These are phyloP conservation scores for Sandelia bainsii DNA, from an alignment of 2,797 vertebrate genomes.

Conservation along the genomic window DNA sequence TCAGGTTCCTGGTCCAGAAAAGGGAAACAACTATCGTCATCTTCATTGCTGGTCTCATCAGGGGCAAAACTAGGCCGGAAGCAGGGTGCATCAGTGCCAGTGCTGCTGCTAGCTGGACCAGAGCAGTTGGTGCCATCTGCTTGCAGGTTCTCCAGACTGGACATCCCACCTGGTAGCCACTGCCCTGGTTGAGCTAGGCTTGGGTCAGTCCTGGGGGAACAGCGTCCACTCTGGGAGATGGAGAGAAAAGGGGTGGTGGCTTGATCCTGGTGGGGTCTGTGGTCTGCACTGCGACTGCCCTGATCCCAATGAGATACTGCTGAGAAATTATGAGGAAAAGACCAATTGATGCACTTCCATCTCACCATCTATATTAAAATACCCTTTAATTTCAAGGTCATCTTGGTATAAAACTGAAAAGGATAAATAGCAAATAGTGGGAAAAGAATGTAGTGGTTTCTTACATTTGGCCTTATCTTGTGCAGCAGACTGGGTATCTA, in stretches of 20 bases:
- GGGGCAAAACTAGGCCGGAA: constrained; percentile 68
- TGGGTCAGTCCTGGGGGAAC: constrained; percentile 72
- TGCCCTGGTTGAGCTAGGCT: constrained; percentile 63
- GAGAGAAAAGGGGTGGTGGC: constrained; percentile 68
- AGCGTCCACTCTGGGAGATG: constrained; percentile 72
- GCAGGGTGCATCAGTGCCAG: constrained; percentile 46
- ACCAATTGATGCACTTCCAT: constrained; percentile 5
- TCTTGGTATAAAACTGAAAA: neutral
- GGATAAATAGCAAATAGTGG: neutral
- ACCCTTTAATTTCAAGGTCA: neutral
- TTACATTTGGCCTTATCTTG: constrained; percentile 74
- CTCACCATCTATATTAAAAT: neutral
- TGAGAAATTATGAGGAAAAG: constrained; percentile 14
- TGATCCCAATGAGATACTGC: constrained; percentile 74
- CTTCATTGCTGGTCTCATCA: constrained; percentile 71
- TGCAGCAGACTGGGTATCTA: constrained; percentile 47
- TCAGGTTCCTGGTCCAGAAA: constrained; percentile 76
- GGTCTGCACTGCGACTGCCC: constrained; percentile 43
- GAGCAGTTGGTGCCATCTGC: constrained; percentile 63
- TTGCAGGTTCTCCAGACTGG: constrained; percentile 64
- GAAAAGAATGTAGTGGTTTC: neutral
- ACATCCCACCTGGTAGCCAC: constrained; percentile 61
- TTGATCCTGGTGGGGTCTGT: constrained; percentile 64
- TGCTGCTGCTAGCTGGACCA: constrained; percentile 47
- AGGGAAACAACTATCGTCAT: constrained; percentile 63